A percentile compares a stretch with the other conserved stretches of the same genome.
Evolutionary conservation across 2,113 vertebrate genomes (phyloP).

Genomic region (Pyrgilauda ruficollis): DNA sequence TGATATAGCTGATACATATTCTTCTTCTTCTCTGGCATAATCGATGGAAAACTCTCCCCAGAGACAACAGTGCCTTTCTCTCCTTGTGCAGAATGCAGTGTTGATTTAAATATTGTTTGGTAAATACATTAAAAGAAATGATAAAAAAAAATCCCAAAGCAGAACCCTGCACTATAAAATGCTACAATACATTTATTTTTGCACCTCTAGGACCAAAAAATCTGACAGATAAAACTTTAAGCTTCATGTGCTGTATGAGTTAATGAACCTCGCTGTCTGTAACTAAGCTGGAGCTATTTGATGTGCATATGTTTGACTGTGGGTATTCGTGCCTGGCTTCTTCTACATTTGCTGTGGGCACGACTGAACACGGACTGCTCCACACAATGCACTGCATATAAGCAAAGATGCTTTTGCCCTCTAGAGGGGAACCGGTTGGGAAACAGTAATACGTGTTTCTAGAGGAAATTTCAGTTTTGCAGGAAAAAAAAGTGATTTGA

Average conservation of each 20-base stretch:
- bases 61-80: not conserved
- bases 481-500: not conserved
- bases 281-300: fast-evolving
- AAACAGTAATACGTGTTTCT: fast-evolving
- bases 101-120: not conserved
- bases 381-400: too few relatives aligned
- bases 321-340: not conserved
- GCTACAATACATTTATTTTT: not conserved
- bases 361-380: not conserved
- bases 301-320: fast-evolving
- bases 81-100: not conserved
- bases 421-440: not conserved
- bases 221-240: not conserved
- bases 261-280: not conserved
- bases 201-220: not conserved
- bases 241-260: not conserved
- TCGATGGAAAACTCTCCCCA: slow-evolving; percentile 26
- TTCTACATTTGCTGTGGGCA: not conserved
- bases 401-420: not conserved
- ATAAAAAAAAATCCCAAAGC: not conserved
- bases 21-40: slow-evolving; percentile 20
- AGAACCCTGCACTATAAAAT: not conserved
- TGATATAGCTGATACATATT: slow-evolving; percentile 8
- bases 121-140: not conserved
- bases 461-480: not conserved